phyloP scores from a whole-genome alignment of 2,797 vertebrate species.

The Galaxias olidus region DNA sequence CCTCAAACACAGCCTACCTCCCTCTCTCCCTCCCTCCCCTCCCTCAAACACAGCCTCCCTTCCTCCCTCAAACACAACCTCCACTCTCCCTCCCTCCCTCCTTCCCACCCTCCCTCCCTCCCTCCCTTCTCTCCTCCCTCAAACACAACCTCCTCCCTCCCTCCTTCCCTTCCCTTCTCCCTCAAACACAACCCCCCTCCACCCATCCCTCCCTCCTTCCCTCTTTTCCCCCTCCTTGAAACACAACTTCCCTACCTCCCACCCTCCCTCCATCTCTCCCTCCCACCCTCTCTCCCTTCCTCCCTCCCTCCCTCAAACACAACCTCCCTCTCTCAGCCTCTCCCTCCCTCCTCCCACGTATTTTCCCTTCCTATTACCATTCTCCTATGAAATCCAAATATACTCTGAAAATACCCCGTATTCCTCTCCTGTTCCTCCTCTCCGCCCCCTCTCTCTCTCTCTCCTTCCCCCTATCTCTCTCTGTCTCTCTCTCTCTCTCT shows the following conservation, averaged over 20 bases:
- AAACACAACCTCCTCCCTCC: conserved; percentile 40
- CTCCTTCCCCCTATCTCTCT: neutral
- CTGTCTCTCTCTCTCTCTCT: conserved; percentile 17
- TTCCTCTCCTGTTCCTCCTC: neutral
- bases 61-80: no score
- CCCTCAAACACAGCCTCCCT: conserved; percentile 31
- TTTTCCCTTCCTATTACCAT: neutral
- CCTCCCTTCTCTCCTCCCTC: conserved; percentile 15
- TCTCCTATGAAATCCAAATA: neutral
- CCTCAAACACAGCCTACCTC: conserved; percentile 24
- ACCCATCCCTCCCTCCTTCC: no score
- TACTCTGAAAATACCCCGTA: no score
- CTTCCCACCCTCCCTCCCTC: conserved; percentile 29
- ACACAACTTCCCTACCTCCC: conserved; percentile 15
- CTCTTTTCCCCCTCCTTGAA: conserved; percentile 44
- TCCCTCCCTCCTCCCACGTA: no score
- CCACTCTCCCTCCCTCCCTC: neutral
- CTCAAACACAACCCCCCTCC: conserved; percentile 52
- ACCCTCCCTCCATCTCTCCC: no score
- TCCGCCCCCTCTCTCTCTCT: conserved; percentile 14
- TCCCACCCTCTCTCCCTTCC: no score
- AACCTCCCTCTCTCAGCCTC: no score
- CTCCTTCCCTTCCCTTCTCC: conserved; percentile 22
- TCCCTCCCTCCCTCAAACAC: conserved; percentile 22
- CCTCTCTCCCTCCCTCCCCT: conserved; percentile 31